Evolutionary conservation across 2,888 invertebrate species (phyloP).

Genomic region (Drosophila setosimentum): DNA sequence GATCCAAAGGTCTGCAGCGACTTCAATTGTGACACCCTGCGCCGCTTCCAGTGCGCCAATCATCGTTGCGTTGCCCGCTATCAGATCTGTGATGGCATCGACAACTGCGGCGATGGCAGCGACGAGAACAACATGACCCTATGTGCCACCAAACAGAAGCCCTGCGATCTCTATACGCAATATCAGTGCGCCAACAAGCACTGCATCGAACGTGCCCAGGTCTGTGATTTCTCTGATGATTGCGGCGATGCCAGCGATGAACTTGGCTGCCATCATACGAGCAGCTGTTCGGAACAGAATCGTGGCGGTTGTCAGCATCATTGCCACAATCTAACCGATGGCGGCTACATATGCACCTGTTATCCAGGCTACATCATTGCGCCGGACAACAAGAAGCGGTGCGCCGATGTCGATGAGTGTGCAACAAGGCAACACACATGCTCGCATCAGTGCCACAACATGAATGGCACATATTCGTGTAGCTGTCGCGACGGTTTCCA

Average conservation of each 20-base stretch:
- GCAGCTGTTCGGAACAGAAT: constrained; percentile 87
- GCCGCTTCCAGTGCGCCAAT: constrained; percentile 95
- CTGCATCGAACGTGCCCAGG: constrained; percentile 91
- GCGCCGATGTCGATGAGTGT: constrained; percentile 96
- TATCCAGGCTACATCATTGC: constrained; percentile 94
- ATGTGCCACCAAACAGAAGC: constrained; percentile 91
- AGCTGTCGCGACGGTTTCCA: constrained; percentile 93
- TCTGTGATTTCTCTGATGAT: constrained; percentile 96
- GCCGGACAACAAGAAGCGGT: constrained; percentile 92
- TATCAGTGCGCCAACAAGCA: constrained; percentile 95
- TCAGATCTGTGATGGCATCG: constrained; percentile 95
- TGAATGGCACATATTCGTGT: constrained; percentile 96
- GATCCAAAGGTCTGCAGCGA: constrained; percentile 91
- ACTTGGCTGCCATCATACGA: constrained; percentile 92
- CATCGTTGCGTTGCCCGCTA: constrained; percentile 94
- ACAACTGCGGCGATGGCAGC: constrained; percentile 97
- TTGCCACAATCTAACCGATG: constrained; percentile 93
- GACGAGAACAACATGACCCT: constrained; percentile 98
- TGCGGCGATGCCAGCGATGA: constrained; percentile 97
- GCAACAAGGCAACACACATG: constrained; percentile 93
- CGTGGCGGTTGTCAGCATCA: constrained; percentile 96
- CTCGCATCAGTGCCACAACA: constrained; percentile 96
- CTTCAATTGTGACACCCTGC: constrained; percentile 93
- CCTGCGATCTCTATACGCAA: constrained; percentile 92
- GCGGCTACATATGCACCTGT: constrained; percentile 96